Conservation (phyloP, 2,797 vertebrate genomes). For the Melanotaenia maccullochi region DNA sequence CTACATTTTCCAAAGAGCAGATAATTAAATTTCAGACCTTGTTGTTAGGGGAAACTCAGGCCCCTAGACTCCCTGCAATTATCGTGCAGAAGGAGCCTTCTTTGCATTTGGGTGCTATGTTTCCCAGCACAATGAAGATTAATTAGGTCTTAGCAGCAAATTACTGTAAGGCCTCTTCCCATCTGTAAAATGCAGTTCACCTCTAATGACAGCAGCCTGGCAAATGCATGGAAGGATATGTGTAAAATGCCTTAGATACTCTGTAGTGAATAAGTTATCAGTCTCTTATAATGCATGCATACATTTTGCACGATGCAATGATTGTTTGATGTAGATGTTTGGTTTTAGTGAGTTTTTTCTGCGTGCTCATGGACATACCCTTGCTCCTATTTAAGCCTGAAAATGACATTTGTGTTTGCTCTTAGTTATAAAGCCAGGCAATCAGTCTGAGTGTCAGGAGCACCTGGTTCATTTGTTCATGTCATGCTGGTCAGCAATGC, state of each 20-base stretch:
- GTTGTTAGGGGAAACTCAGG: slow-evolving; percentile 78
- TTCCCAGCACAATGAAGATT: slow-evolving; percentile 80
- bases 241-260: slow-evolving; percentile 11
- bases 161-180: slow-evolving; percentile 66
- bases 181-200: slow-evolving; percentile 56
- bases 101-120: slow-evolving; percentile 81
- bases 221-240: slow-evolving; percentile 26
- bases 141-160: slow-evolving; percentile 80
- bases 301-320: background rate
- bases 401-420: slow-evolving; percentile 31
- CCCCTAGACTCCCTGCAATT: slow-evolving; percentile 80
- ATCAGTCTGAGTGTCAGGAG: slow-evolving; percentile 55
- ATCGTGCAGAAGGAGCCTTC: slow-evolving; percentile 75
- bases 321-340: background rate
- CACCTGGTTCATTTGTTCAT: slow-evolving; percentile 60
- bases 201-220: slow-evolving; percentile 58
- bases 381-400: slow-evolving; percentile 20
- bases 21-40: slow-evolving; percentile 84
- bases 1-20: slow-evolving; percentile 80
- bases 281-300: background rate
- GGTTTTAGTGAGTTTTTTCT: slow-evolving; percentile 1
- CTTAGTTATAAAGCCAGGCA: slow-evolving; percentile 26
- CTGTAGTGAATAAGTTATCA: slow-evolving; percentile 10
- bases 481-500: slow-evolving; percentile 59
- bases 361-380: slow-evolving; percentile 1